These are phyloP conservation scores for Sacculina carcini DNA, from an alignment of 2,888 invertebrate genomes.

Conservation along the genomic window DNA sequence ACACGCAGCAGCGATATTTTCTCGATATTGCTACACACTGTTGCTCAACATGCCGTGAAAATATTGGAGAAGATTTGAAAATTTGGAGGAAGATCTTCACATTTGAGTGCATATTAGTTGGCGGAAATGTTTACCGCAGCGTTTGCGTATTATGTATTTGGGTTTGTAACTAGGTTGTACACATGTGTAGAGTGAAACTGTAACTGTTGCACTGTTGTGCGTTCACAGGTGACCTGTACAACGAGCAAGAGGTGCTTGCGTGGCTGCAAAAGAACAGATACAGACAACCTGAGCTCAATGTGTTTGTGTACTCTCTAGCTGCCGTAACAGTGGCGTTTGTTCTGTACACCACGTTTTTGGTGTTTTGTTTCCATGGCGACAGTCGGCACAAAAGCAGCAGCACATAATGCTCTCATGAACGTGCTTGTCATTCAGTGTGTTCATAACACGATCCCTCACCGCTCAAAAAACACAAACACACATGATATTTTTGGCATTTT, in stretches of 20 bases:
- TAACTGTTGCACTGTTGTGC: neutral
- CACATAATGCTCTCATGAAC: neutral
- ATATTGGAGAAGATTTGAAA: no score
- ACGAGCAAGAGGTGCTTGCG: conserved; percentile 61
- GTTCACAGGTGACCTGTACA: conserved; percentile 43
- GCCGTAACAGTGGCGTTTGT: conserved; percentile 61
- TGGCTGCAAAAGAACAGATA: conserved; percentile 81
- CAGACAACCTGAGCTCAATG: conserved; percentile 68
- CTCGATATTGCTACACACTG: no score
- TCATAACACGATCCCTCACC: no score
- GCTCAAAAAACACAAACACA: no score
- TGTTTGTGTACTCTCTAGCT: conserved; percentile 76
- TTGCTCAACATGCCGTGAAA: no score
- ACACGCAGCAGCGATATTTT: no score
- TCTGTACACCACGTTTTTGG: conserved; percentile 63
- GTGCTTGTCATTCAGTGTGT: no score
- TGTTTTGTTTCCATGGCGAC: conserved; percentile 56
- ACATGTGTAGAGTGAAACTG: conserved; percentile 8
- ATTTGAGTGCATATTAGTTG: no score
- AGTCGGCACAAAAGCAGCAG: neutral
- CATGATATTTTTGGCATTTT: no score
- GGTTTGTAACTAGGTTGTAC: conserved; percentile 26
- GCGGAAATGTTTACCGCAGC: conserved; percentile 32
- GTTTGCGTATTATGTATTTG: conserved; percentile 77
- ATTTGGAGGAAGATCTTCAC: no score